A percentile compares a stretch with the other conserved stretches of the same genome.
Conservation (phyloP, 1,140 invertebrate genomes). For the Cydia pomonella region DNA sequence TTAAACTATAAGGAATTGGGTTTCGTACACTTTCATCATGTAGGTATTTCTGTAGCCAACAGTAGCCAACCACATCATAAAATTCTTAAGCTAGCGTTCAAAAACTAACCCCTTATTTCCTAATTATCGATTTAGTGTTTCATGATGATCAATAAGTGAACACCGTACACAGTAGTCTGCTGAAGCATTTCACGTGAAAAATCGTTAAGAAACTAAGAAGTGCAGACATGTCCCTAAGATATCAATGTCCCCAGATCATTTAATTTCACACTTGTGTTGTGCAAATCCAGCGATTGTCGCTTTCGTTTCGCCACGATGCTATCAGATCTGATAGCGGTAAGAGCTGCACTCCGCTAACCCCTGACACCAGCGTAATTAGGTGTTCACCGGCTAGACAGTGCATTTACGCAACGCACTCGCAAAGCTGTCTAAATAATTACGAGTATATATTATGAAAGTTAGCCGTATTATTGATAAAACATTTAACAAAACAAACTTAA, state of each 20-base stretch:
- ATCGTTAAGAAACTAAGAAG: background rate
- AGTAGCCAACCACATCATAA: too few relatives aligned
- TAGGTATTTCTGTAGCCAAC: too few relatives aligned
- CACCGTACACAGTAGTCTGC: too few relatives aligned
- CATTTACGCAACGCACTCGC: background rate
- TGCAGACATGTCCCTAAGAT: background rate
- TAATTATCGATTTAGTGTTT: too few relatives aligned
- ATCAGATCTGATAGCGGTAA: slow-evolving; percentile 10
- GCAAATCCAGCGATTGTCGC: background rate
- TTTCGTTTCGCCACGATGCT: slow-evolving; percentile 15
- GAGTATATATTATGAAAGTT: background rate
- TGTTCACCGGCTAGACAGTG: background rate
- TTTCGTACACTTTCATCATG: too few relatives aligned
- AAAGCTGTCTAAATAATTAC: background rate
- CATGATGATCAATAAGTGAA: too few relatives aligned
- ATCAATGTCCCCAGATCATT: slow-evolving; percentile 10
- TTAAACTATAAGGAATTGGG: too few relatives aligned
- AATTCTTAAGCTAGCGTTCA: too few relatives aligned
- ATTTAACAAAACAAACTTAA: too few relatives aligned
- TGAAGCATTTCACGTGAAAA: too few relatives aligned
- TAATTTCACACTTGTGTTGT: background rate
- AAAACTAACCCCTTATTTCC: too few relatives aligned
- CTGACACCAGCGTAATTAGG: slow-evolving; percentile 1
- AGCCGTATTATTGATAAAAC: too few relatives aligned
- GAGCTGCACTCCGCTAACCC: slow-evolving; percentile 12